These are phyloP conservation scores for Temnothorax curvispinosus DNA, from an alignment of 1,140 invertebrate species.

Conservation along the genomic window DNA sequence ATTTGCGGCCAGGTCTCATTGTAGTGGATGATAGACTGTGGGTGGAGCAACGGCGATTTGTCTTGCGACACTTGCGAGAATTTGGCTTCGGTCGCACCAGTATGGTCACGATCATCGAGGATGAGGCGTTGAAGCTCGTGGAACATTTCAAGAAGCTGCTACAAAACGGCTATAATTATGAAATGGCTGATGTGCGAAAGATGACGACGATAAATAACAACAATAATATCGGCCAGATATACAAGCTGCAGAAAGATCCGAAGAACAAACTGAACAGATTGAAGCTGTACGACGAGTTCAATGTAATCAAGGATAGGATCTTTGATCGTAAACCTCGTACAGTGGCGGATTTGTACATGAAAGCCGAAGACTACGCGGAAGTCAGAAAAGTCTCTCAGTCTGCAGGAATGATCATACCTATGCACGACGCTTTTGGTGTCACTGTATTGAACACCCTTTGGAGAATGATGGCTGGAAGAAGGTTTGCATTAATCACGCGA, in stretches of 20 bases:
- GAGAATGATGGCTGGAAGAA: conserved; percentile 93
- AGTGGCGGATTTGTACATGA: conserved; percentile 80
- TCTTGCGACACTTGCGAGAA: conserved; percentile 91
- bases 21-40: conserved; percentile 92
- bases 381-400: conserved; percentile 73
- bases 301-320: background rate
- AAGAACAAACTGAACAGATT: conserved; percentile 56
- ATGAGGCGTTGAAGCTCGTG: conserved; percentile 88
- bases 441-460: conserved; percentile 94
- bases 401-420: conserved; percentile 85
- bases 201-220: conserved; percentile 13
- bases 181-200: conserved; percentile 9
- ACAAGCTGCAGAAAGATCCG: conserved; percentile 67
- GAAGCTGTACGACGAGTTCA: background rate
- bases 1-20: conserved; percentile 86
- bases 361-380: conserved; percentile 78
- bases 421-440: conserved; percentile 91
- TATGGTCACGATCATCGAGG: conserved; percentile 90
- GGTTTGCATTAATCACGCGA: conserved; percentile 75
- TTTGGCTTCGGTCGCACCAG: conserved; percentile 93
- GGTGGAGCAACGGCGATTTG: conserved; percentile 93
- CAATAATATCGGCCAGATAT: conserved; percentile 76
- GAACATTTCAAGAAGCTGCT: conserved; percentile 86
- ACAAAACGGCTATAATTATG: conserved; percentile 46
- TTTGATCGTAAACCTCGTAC: conserved; percentile 55